These are phyloP conservation scores for Cladopsammia gracilis DNA, from an alignment of 64 coral and sea anemone species.

Conservation along the genomic window DNA sequence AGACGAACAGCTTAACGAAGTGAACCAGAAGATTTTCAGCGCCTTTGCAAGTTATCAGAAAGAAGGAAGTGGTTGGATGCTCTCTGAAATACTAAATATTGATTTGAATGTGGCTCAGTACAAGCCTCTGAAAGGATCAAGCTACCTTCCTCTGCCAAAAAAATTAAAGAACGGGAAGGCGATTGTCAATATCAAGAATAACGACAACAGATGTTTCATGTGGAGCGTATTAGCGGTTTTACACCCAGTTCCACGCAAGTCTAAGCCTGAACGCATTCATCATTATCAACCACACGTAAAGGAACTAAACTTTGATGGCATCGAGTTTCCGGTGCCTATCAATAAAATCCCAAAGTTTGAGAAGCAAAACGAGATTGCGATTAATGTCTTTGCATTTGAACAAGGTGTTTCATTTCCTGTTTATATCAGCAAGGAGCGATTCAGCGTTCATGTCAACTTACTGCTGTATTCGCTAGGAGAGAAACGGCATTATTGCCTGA, in stretches of 20 bases:
- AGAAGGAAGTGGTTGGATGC: conserved; percentile 57
- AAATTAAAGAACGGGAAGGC: conserved; percentile 41
- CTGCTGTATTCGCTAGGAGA: conserved; percentile 28
- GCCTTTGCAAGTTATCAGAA: conserved; percentile 2
- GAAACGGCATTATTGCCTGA: conserved; percentile 40
- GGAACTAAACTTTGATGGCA: conserved; percentile 54
- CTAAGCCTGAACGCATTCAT: neutral
- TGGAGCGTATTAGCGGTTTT: conserved; percentile 56
- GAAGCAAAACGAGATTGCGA: conserved; percentile 58
- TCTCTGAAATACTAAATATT: conserved; percentile 11
- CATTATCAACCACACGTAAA: conserved; percentile 34
- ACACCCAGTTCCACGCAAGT: neutral
- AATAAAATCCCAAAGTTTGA: conserved; percentile 70
- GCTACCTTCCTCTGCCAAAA: conserved; percentile 39
- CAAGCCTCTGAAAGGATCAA: conserved; percentile 36
- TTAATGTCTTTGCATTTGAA: conserved; percentile 51
- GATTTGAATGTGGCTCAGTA: conserved; percentile 62
- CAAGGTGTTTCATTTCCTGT: conserved; percentile 25
- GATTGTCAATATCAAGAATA: conserved; percentile 60
- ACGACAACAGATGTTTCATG: conserved; percentile 63
- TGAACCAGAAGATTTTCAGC: conserved; percentile 33
- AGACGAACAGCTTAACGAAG: neutral
- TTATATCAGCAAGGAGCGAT: conserved; percentile 44
- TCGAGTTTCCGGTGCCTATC: conserved; percentile 45
- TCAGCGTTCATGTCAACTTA: conserved; percentile 39